Evolutionary conservation across 37 sponge, comb jelly and placozoan genomes (phyloP).

Genomic region (Beroe ovata): DNA sequence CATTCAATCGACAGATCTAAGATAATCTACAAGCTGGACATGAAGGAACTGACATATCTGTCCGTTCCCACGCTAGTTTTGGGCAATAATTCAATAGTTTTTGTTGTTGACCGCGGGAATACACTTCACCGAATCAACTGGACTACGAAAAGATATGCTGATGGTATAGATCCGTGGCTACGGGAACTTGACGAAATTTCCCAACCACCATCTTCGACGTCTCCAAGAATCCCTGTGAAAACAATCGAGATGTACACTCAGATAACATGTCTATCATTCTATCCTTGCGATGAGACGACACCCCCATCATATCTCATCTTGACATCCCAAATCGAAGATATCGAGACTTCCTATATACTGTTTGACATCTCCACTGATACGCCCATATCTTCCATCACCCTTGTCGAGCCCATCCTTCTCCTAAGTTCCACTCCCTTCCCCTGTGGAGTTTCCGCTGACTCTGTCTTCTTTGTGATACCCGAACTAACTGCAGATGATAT

Average conservation of each 20-base stretch:
- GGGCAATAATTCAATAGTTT: neutral
- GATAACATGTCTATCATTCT: constrained; percentile 15
- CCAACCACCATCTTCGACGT: neutral
- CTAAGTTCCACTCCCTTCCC: constrained; percentile 8
- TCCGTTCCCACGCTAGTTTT: neutral
- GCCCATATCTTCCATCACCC: neutral
- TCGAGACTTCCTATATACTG: constrained; percentile 34
- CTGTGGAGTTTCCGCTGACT: neutral
- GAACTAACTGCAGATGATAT: neutral
- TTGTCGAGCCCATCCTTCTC: neutral
- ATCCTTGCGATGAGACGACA: neutral
- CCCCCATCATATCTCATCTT: neutral
- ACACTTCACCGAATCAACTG: constrained; percentile 41
- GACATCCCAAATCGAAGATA: constrained; percentile 18
- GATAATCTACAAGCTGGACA: constrained; percentile 49
- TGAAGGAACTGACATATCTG: constrained; percentile 30
- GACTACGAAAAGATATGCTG: neutral
- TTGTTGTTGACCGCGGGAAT: constrained; percentile 41
- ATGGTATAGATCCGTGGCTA: neutral
- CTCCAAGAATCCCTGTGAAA: neutral
- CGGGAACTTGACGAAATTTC: constrained; percentile 4
- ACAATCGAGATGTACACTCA: neutral
- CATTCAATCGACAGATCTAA: constrained; percentile 13
- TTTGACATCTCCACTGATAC: neutral
- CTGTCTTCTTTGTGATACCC: constrained; percentile 7